Base-by-base conservation (phyloP, 2,888 invertebrate genomes). In the Yponomeuta sedellus region DNA sequence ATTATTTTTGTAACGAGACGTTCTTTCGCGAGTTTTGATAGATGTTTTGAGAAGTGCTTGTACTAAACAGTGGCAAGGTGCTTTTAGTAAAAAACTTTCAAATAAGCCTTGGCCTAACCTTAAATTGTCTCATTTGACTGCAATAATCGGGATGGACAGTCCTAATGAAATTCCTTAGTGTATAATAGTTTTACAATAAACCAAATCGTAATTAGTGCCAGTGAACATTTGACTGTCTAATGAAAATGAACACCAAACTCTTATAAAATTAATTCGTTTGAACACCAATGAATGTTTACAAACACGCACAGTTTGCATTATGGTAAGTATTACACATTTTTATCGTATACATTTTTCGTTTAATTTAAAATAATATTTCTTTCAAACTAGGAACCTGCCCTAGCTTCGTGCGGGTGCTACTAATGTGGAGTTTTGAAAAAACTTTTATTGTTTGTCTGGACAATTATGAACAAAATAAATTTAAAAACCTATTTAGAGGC, bases 1-100 rank as follows among this genome's bases (percentile, higher is more conserved):
- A 10, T 25, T 61, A 61, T 61, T 61, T 61, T 61, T 61, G 25
- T 61, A 34, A 61, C 58, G 59, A 59, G 25, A 59, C 25, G 22
- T 59, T 59, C 20, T 19, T 25, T 22, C 25, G 59, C 25, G 59
- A 59, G 59, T 22, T 59, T 59, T 59, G 59, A 59, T 59, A 59
- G 59, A 22, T 20, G 25, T 59, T 59, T 59, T 59, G 44, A 16
- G 10, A 25, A 25, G 59, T 22, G 59, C 22, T 59, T 25, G 22
- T 22, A 11, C 5, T 59, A 20, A 12, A 59, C 19, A 10, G 59
- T 22, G 59, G 59, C 25, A 25, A 59, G 20, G 59, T 20, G 12
- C 25, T 59, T 11, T 19, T 22, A 25, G 20, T 6, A 20, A 20
- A 10, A 59, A 10, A 59, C 59, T 22, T 11, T 12, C 10, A 59